phyloP scores from a whole-genome alignment of 2,888 invertebrate genomes.

The Hirudinaria manillensis region DNA sequence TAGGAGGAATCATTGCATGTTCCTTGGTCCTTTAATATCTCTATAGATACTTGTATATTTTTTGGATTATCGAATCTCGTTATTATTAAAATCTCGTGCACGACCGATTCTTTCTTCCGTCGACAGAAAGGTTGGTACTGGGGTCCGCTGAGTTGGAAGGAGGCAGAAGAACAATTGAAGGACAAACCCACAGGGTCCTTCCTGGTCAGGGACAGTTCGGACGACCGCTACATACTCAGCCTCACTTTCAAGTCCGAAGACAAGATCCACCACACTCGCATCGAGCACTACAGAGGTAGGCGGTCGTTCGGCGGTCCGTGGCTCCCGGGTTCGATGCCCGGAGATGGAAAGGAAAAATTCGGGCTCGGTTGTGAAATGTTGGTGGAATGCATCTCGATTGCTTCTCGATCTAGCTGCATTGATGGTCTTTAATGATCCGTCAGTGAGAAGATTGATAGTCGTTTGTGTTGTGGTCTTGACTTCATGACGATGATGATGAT shows the following conservation, averaged over 20 bases:
- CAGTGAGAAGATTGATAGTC: not conserved
- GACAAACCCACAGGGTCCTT: slow-evolving; percentile 26
- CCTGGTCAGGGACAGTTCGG: slow-evolving; percentile 27
- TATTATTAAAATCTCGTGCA: not conserved
- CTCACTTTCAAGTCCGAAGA: slow-evolving; percentile 28
- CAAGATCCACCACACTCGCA: slow-evolving; percentile 27
- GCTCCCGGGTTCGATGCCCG: not conserved
- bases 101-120: not conserved
- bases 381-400: not conserved
- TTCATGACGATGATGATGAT: not conserved
- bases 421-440: too few species aligned
- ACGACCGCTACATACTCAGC: slow-evolving; percentile 26
- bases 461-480: too few species aligned
- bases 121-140: slow-evolving; percentile 29
- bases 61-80: too few species aligned
- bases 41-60: too few species aligned
- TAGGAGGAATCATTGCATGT: not conserved
- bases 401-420: not conserved
- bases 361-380: not conserved
- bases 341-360: not conserved
- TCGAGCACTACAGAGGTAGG: slow-evolving; percentile 27
- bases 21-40: too few species aligned
- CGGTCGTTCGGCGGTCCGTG: not conserved
- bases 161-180: slow-evolving; percentile 27
- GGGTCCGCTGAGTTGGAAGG: slow-evolving; percentile 29